phyloP scores from a whole-genome alignment of 2,797 vertebrate species.

The Acanthornis magna region DNA sequence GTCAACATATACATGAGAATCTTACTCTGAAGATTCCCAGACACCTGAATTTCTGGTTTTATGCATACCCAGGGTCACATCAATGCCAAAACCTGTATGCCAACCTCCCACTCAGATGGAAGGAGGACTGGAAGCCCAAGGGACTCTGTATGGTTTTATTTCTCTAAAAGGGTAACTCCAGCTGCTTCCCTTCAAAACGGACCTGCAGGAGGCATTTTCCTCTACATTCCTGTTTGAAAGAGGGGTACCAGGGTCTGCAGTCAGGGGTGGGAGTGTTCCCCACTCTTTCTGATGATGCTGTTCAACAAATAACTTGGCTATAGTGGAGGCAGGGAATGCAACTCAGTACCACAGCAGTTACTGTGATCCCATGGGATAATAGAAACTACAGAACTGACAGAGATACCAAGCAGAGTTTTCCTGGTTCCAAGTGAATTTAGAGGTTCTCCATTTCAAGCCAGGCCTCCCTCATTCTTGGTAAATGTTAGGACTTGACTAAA shows the following conservation, averaged over 20 bases:
- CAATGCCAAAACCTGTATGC: neutral
- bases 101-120: neutral
- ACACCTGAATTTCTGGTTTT: neutral
- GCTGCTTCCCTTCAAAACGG: neutral
- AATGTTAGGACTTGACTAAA: neutral
- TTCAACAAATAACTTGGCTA: neutral
- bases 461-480: neutral
- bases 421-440: neutral
- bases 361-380: neutral
- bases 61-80: neutral
- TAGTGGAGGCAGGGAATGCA: neutral
- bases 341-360: neutral
- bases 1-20: neutral
- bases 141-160: neutral
- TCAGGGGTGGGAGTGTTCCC: neutral
- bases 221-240: neutral
- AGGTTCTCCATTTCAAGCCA: neutral
- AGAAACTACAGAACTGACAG: neutral
- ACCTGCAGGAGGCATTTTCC: neutral
- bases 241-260: neutral
- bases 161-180: neutral
- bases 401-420: neutral
- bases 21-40: neutral
- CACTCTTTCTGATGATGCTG: neutral
- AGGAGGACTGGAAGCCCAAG: neutral